Evolutionary conservation across 2,113 vertebrate species (phyloP), one percentile per base, ranked within the genome.

Genomic region (Bufo bufo): DNA sequence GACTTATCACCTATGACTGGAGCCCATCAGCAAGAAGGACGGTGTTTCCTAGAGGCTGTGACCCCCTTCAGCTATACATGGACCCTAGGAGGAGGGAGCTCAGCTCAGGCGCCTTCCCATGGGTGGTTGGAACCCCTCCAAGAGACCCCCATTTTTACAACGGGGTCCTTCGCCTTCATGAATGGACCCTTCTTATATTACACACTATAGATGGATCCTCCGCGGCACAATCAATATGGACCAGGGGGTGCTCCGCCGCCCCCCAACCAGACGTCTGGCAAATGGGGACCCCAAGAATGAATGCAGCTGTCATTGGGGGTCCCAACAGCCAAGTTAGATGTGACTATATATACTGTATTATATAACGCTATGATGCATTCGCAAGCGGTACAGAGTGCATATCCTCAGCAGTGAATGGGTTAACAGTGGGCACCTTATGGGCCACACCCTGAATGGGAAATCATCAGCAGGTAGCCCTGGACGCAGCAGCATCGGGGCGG

Each of bases 391-490:
- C 14, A 71, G 6, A 16, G 33, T 17, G 33, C 43, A 4, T 54
- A 1, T 77, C 7, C 19, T 45, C 75, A 47, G 75, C 10, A 23
- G 6, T 12, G 12, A 77, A 50, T 49, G 47, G 7, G 77, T 78
- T 56, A 56, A 23, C 49, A 23, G 11, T 56, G 50, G 77, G 50
- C 77, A 56, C 50, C 50, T 78, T 12, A n/a, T 6, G 20, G 17
- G 77, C 49, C 50, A 13, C 77, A 56, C 77, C 77, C 77, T 56
- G 50, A 3, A 78, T 14, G 49, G 49, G 47, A 54, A 2, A 52
- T 13, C 49, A 23, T 78, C 77, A 78, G 77, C 77, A 56, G 50
- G 77, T 78, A 78, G 77, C 1, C 75, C 47, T 20, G 72, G 66
- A 9, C 20, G 23, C 8, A 16, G 6, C 33, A 33, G 33, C 33